Evolutionary conservation across 2,888 invertebrate species (phyloP).

Genomic region (Morpho achilles): DNA sequence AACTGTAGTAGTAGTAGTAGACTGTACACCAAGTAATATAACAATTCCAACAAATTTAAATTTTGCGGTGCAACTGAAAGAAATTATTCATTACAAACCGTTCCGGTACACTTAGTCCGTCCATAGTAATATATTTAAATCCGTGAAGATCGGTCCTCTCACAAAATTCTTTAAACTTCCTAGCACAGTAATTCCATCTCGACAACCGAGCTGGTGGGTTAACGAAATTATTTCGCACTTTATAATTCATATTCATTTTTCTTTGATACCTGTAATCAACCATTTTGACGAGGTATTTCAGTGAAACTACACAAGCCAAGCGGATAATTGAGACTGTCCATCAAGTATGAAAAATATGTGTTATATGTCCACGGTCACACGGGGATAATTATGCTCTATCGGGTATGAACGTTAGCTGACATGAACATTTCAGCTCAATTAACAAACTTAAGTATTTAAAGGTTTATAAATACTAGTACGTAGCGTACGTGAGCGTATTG

Average conservation of each 20-base stretch:
- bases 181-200: slow-evolving; percentile 34
- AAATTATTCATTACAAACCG: slow-evolving; percentile 56
- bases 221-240: slow-evolving; percentile 11
- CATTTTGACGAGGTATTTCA: slow-evolving; percentile 12
- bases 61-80: background rate
- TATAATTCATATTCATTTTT: slow-evolving; percentile 10
- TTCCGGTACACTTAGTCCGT: slow-evolving; percentile 75
- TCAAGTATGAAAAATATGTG: slow-evolving; percentile 4
- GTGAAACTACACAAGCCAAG: background rate
- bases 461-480: too few species aligned
- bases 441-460: too few species aligned
- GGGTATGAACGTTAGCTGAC: too few species aligned
- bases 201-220: slow-evolving; percentile 28
- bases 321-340: background rate
- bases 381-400: slow-evolving; percentile 40
- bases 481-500: too few species aligned
- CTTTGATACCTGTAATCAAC: slow-evolving; percentile 14
- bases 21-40: too few species aligned
- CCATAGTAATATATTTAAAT: slow-evolving; percentile 82
- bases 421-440: too few species aligned
- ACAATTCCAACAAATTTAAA: too few species aligned
- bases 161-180: slow-evolving; percentile 79
- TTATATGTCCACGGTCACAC: slow-evolving; percentile 9
- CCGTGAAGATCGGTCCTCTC: slow-evolving; percentile 84
- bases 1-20: too few species aligned